Evolutionary conservation across 2,888 invertebrate species (phyloP).

Genomic region (Melolontha melolontha): DNA sequence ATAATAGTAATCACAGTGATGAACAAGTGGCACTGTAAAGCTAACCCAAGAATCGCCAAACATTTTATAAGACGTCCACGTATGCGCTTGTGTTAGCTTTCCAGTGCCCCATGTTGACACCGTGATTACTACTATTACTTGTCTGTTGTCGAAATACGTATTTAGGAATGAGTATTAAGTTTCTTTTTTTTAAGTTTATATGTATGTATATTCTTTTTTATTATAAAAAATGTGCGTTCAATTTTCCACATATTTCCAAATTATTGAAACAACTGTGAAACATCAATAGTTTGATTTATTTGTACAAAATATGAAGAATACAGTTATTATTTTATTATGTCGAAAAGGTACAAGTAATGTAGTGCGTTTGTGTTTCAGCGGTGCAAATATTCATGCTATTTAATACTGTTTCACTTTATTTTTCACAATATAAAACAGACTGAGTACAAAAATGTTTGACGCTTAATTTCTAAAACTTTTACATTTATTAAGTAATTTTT

Average conservation of each 20-base stretch:
- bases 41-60: no score
- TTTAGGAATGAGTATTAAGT: no score
- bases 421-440: slow-evolving; percentile 44
- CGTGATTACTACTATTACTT: no score
- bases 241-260: slow-evolving; percentile 16
- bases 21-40: no score
- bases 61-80: no score
- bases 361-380: slow-evolving; percentile 58
- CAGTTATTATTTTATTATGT: slow-evolving; percentile 36
- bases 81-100: no score
- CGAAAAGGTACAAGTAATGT: slow-evolving; percentile 45
- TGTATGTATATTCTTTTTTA: not conserved
- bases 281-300: slow-evolving; percentile 47
- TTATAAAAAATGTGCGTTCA: slow-evolving; percentile 35
- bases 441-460: slow-evolving; percentile 53
- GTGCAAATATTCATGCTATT: slow-evolving; percentile 56
- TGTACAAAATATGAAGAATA: slow-evolving; percentile 58
- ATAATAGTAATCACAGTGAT: no score
- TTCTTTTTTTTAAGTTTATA: not conserved
- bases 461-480: slow-evolving; percentile 38
- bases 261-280: slow-evolving; percentile 32
- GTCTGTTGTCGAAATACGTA: no score
- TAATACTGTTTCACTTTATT: slow-evolving; percentile 42
- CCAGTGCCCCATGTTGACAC: no score
- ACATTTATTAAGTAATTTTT: slow-evolving; percentile 29